phyloP scores from a whole-genome alignment of 2,888 invertebrate species.

The Leptinotarsa juncta region DNA sequence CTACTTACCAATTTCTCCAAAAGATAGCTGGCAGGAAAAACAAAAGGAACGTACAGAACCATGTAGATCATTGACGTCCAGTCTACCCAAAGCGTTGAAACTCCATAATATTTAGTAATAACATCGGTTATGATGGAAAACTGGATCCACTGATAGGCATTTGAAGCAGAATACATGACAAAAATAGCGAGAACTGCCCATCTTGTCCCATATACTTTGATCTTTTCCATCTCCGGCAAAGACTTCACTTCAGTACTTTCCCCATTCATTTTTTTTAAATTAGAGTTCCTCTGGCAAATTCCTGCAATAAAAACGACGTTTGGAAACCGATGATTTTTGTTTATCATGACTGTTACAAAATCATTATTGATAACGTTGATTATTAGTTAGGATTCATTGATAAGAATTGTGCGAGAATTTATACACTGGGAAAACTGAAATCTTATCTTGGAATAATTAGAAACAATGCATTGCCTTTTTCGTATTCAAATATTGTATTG shows the following conservation, averaged over 20 bases:
- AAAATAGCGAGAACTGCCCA: conserved; percentile 91
- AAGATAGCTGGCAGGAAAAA: conserved; percentile 97
- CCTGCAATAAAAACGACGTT: not conserved
- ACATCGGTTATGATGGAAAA: conserved; percentile 93
- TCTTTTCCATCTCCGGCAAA: conserved; percentile 55
- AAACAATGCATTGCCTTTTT: too few relatives aligned
- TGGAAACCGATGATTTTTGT: not conserved
- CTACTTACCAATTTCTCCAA: conserved; percentile 90
- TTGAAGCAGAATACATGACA: conserved; percentile 89
- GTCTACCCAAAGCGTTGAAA: conserved; percentile 82
- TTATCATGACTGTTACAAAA: not conserved
- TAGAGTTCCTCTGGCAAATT: not conserved
- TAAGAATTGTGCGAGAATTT: too few relatives aligned
- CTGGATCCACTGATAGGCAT: conserved; percentile 97
- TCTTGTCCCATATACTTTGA: conserved; percentile 70
- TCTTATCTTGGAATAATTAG: too few relatives aligned
- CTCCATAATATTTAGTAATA: conserved; percentile 81
- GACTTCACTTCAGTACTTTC: conserved; percentile 28
- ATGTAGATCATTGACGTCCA: conserved; percentile 99
- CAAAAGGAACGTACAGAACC: conserved; percentile 95
- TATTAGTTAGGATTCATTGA: not conserved
- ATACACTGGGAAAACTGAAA: too few relatives aligned
- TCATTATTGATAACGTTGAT: not conserved
- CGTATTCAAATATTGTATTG: too few relatives aligned
- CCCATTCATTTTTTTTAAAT: conserved; percentile 33